A percentile compares a stretch with the other conserved stretches of the same genome.
phyloP scores from a whole-genome alignment of 1,140 invertebrate species.

The Coelopa frigida region DNA sequence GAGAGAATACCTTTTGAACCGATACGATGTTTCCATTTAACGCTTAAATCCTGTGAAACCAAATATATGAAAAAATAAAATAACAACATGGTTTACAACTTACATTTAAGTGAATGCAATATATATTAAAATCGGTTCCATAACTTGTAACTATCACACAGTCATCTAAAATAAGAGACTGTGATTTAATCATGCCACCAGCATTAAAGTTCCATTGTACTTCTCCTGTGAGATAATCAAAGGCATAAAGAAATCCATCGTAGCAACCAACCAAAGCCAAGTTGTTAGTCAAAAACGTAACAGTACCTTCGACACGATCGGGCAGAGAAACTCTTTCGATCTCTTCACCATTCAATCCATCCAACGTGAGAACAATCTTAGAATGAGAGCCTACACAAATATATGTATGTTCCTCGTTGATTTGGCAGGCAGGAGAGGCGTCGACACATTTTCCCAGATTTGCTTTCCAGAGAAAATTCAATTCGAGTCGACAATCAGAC shows the following conservation, averaged over 20 bases:
- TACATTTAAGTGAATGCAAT: slow-evolving; percentile 24
- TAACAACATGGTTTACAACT: too few species aligned
- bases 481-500: too few species aligned
- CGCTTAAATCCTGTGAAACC: slow-evolving; percentile 17
- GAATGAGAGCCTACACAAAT: slow-evolving; percentile 36
- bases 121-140: slow-evolving; percentile 32
- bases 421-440: slow-evolving; percentile 48
- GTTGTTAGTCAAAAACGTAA: slow-evolving; percentile 28
- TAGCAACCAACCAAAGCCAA: slow-evolving; percentile 49
- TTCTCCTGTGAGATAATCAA: slow-evolving; percentile 42
- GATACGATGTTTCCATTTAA: too few species aligned
- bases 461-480: slow-evolving; percentile 41
- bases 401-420: slow-evolving; percentile 23
- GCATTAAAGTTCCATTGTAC: slow-evolving; percentile 48
- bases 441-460: slow-evolving; percentile 53
- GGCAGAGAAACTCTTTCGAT: slow-evolving; percentile 43
- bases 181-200: slow-evolving; percentile 49
- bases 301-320: slow-evolving; percentile 52
- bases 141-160: slow-evolving; percentile 35
- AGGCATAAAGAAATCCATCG: slow-evolving; percentile 48
- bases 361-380: slow-evolving; percentile 23
- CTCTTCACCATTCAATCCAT: slow-evolving; percentile 20
- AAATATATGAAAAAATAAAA: too few species aligned
- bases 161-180: slow-evolving; percentile 24
- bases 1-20: slow-evolving; percentile 32